Conservation (phyloP, 1,140 invertebrate species). For the Glomeris maerens region DNA sequence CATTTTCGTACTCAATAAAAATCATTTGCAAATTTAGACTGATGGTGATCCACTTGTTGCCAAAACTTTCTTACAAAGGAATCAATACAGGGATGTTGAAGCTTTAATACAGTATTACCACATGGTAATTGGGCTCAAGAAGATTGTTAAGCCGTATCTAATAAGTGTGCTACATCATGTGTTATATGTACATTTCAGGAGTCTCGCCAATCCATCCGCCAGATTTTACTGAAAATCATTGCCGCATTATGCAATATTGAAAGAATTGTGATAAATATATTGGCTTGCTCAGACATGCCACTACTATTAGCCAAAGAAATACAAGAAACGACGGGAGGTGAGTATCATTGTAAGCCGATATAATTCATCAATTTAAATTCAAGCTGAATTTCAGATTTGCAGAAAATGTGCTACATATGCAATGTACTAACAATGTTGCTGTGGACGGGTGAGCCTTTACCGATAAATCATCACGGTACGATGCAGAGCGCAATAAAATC, state of each 20-base stretch:
- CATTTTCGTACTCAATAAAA: background rate
- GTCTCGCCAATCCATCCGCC: background rate
- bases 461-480: slow-evolving; percentile 1
- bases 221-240: background rate
- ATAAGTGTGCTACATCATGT: too few species aligned
- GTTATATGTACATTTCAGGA: too few species aligned
- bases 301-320: slow-evolving; percentile 1
- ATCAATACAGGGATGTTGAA: background rate
- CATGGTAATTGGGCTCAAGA: background rate
- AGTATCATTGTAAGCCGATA: background rate
- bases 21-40: too few species aligned
- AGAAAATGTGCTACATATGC: background rate
- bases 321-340: background rate
- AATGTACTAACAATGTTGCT: background rate
- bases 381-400: background rate
- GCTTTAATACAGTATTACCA: background rate
- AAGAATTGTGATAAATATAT: background rate
- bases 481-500: background rate
- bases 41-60: slow-evolving; percentile 1
- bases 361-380: too few species aligned
- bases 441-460: background rate
- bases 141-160: too few species aligned
- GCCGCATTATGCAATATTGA: background rate
- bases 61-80: background rate
- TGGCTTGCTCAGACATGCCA: background rate